Evolutionary conservation across 2,888 invertebrate genomes (phyloP).

Genomic region (Rhamnusium bicolor): DNA sequence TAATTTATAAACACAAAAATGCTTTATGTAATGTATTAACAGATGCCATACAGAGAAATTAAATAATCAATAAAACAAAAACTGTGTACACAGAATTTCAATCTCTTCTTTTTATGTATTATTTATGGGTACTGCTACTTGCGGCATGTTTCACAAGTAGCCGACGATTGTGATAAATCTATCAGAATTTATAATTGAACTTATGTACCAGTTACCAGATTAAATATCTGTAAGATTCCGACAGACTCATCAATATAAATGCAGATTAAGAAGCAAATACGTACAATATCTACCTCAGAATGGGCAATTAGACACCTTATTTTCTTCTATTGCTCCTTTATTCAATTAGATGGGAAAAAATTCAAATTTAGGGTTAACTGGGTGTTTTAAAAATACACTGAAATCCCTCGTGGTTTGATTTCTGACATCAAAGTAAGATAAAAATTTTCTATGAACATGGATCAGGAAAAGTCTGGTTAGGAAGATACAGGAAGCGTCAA

Average conservation of each 20-base stretch:
- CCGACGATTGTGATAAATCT: conserved; percentile 7
- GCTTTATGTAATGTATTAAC: background rate
- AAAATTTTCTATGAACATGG: no score
- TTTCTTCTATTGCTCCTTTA: no score
- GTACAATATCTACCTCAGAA: no score
- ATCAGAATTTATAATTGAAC: conserved; percentile 18
- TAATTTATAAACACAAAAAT: background rate
- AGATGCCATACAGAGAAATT: background rate
- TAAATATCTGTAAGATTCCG: conserved; percentile 12
- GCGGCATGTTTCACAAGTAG: conserved; percentile 2
- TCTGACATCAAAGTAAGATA: no score
- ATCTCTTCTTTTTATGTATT: background rate
- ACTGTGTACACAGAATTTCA: background rate
- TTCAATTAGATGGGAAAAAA: no score
- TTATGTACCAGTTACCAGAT: conserved; percentile 7
- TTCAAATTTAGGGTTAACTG: no score
- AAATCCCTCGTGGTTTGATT: no score
- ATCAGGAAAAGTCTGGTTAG: no score
- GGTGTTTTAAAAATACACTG: no score
- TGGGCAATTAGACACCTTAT: no score
- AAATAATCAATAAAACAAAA: conserved; percentile 10
- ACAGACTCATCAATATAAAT: background rate
- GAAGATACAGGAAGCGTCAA: no score
- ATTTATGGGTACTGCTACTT: conserved; percentile 10
- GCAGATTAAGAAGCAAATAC: no score